phyloP scores from a whole-genome alignment of 1,140 invertebrate species.

The Drosophila dunni region DNA sequence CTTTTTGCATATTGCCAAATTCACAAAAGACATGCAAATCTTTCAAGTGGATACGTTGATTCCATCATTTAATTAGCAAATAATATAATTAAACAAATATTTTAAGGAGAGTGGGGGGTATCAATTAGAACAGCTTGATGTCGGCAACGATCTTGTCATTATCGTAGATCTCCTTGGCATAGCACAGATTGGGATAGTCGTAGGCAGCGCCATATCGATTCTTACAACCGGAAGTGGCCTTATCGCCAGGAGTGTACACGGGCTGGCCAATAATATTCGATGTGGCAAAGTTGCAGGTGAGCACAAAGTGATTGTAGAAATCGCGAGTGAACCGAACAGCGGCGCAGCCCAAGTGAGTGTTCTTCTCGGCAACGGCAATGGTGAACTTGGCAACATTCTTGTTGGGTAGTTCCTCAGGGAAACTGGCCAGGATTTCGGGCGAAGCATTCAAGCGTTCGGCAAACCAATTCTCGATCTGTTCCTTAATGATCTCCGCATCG shows the following conservation, averaged over 20 bases:
- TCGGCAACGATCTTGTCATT: constrained; percentile 36
- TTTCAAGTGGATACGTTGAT: neutral
- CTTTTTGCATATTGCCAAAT: neutral
- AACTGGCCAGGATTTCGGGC: constrained; percentile 48
- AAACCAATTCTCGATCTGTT: constrained; percentile 69
- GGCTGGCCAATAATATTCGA: constrained; percentile 43
- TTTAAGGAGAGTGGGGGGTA: neutral
- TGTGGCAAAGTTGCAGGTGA: constrained; percentile 58
- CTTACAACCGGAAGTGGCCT: constrained; percentile 36
- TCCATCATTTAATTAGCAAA: constrained; percentile 42
- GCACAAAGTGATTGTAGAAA: constrained; percentile 49
- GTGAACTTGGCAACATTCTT: constrained; percentile 54
- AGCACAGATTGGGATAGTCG: constrained; percentile 51
- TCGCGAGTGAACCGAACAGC: constrained; percentile 43
- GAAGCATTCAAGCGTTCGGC: constrained; percentile 36
- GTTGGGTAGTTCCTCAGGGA: constrained; percentile 54
- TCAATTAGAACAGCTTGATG: constrained; percentile 12
- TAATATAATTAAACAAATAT: neutral
- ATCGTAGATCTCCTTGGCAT: constrained; percentile 49
- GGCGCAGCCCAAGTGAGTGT: constrained; percentile 49
- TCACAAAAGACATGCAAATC: neutral
- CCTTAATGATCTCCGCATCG: constrained; percentile 60
- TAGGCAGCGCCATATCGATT: constrained; percentile 52
- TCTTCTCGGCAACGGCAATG: constrained; percentile 48
- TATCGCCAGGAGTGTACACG: constrained; percentile 41